A percentile compares a stretch with the other conserved stretches of the same genome.
These are phyloP conservation scores for Leucozona laternaria DNA, from an alignment of 2,888 invertebrate genomes.

Conservation along the genomic window DNA sequence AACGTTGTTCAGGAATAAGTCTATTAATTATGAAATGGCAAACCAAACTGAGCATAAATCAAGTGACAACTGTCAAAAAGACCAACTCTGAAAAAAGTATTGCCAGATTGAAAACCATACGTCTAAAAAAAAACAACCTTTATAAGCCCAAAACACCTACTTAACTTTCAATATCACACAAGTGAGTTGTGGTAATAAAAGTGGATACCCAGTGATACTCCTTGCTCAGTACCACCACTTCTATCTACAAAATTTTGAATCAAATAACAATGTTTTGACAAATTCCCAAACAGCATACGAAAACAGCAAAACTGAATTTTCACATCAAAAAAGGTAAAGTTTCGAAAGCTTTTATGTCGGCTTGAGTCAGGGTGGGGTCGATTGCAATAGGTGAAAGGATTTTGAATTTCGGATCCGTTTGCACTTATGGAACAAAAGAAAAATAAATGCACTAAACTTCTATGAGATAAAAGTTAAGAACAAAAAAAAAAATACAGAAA, in stretches of 20 bases:
- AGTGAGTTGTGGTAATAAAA: too few relatives aligned
- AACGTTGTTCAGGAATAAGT: too few relatives aligned
- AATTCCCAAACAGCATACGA: constrained; percentile 7
- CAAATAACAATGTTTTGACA: constrained; percentile 26
- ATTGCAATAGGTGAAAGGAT: not conserved
- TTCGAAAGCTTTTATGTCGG: constrained; percentile 22
- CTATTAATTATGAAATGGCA: too few relatives aligned
- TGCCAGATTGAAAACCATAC: too few relatives aligned
- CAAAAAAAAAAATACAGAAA: not conserved
- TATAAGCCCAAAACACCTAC: too few relatives aligned
- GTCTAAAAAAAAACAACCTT: too few relatives aligned
- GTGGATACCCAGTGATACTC: too few relatives aligned
- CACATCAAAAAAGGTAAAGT: constrained; percentile 31
- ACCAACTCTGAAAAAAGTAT: too few relatives aligned
- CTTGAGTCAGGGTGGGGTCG: not conserved
- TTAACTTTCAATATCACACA: too few relatives aligned
- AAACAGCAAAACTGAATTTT: constrained; percentile 28
- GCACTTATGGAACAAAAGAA: constrained; percentile 15
- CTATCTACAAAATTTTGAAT: not conserved
- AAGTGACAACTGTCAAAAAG: too few relatives aligned
- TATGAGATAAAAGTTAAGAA: not conserved
- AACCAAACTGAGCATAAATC: too few relatives aligned
- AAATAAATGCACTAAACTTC: constrained; percentile 21
- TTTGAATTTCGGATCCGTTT: constrained; percentile 17
- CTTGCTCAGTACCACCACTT: too few relatives aligned